Evolutionary conservation across 2,888 invertebrate genomes (phyloP), one percentile per base, ranked within the genome.

Genomic region (Petrolisthes cinctipes): DNA sequence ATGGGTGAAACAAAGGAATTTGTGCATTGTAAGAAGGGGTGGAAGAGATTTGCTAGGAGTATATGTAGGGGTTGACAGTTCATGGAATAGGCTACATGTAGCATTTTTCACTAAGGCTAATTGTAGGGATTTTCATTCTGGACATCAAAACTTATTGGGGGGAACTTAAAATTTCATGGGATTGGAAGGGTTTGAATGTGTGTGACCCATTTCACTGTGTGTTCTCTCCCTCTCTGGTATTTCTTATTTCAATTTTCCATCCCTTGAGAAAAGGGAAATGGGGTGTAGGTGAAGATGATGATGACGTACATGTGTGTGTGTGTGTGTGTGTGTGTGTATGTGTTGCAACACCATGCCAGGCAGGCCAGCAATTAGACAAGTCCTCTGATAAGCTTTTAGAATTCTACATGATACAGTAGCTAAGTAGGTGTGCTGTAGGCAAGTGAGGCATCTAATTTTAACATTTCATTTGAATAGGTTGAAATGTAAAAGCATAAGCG

Each of bases 341-440:
- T 37, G 37, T 37, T 37, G 37, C 37, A 37, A 37, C 37, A 37
- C 54, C 9, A 20, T 79, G 78, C 56, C 54, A 56, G 54, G 11
- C n/a, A 20, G 78, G n/a, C 17, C 66, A 66, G 56, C 9, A 20
- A n/a, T 68, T 76, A 37, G 7, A 53, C 37, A 51, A 5, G 51
- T 66, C 68, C 68, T 51, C 82, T 51, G 82, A 51, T 51, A 68
- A 68, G 82, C 82, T 68, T 82, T 71, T 71, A 71, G 82, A 82
- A 2, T 82, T 51, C 37, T 76, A 76, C 37, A 53, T n/a, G 76
- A 23, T 61, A 68, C n/a, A 14, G 14, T 11, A 61, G 37, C 37
- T 11, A 20, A 61, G 23, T 23, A 68, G 82, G 82, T n/a, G 37
- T 76, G 76, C 37, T 9, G 23, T 76, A 53, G 7, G 76, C 53